Evolutionary conservation across 1,140 invertebrate species (phyloP).

Genomic region (Bacillus rossius): DNA sequence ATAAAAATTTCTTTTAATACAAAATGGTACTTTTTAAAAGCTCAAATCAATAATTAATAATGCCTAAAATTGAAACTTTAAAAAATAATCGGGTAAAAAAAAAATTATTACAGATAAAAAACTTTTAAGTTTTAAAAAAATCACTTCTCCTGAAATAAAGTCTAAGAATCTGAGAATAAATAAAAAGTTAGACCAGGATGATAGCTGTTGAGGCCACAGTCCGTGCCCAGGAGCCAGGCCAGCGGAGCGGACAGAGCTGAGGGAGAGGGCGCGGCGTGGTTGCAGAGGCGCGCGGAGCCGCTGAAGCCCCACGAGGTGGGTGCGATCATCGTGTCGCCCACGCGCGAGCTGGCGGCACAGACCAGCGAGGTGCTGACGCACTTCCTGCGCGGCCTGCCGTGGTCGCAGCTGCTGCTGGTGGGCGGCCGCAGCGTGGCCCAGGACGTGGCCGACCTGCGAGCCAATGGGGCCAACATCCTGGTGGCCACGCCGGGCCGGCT

Average conservation of each 20-base stretch:
- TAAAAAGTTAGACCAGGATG: background rate
- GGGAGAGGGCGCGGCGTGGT: too few species aligned
- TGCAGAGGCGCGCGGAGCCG: conserved; percentile 42
- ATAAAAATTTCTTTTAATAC: too few species aligned
- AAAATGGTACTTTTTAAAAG: too few species aligned
- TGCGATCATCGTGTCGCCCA: conserved; percentile 87
- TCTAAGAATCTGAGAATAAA: background rate
- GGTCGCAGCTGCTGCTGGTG: conserved; percentile 56
- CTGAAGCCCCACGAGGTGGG: conserved; percentile 77
- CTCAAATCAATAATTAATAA: too few species aligned
- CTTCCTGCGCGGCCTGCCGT: conserved; percentile 48
- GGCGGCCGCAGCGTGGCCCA: conserved; percentile 72
- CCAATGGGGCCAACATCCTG: conserved; percentile 76
- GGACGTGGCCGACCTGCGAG: conserved; percentile 63
- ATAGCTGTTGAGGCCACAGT: too few species aligned
- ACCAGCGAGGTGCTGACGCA: conserved; percentile 68
- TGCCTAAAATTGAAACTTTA: too few species aligned
- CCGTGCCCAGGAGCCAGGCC: too few species aligned
- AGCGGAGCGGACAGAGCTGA: too few species aligned
- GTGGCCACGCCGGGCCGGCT: conserved; percentile 89
- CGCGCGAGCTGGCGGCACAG: conserved; percentile 87
- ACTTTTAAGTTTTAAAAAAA: background rate
- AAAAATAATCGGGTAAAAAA: too few species aligned
- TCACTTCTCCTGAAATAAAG: background rate
- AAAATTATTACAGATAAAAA: background rate